These are phyloP conservation scores for Chelonoidis abingdonii DNA, from an alignment of 2,113 vertebrate species.

Conservation along the genomic window DNA sequence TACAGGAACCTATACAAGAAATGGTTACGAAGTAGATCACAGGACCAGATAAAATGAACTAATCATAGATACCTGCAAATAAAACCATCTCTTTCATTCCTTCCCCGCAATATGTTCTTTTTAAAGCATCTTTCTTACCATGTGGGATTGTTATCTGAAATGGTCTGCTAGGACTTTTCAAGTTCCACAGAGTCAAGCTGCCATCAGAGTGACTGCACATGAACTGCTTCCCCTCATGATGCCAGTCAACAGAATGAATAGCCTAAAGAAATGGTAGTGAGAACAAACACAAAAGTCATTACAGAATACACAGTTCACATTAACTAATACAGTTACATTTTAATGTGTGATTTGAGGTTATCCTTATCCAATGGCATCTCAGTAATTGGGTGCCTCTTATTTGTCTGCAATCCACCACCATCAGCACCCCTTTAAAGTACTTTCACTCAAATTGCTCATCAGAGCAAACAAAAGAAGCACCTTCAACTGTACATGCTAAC, in stretches of 20 bases:
- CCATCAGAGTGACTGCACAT: slow-evolving; percentile 99
- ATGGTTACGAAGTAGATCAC: background rate
- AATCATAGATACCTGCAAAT: background rate
- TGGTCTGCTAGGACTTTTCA: slow-evolving; percentile 93
- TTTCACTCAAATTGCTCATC: background rate
- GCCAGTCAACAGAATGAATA: slow-evolving; percentile 98
- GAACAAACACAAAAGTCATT: background rate
- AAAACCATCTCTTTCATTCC: background rate
- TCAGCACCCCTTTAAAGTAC: background rate
- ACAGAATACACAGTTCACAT: background rate
- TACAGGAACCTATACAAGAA: slow-evolving; percentile 11
- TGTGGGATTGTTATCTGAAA: slow-evolving; percentile 97
- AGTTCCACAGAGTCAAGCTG: slow-evolving; percentile 95
- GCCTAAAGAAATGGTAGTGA: slow-evolving; percentile 81
- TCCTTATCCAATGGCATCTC: background rate
- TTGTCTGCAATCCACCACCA: background rate
- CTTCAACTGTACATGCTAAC: background rate
- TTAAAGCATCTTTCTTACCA: slow-evolving; percentile 83
- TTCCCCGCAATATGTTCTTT: slow-evolving; percentile 24
- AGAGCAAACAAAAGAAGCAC: background rate
- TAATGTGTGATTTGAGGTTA: background rate
- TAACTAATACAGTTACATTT: background rate
- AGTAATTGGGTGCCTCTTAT: background rate
- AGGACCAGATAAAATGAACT: background rate
- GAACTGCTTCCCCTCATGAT: slow-evolving; percentile 97